A percentile compares a stretch with the other conserved stretches of the same genome.
Evolutionary conservation across 2,113 vertebrate species (phyloP).

Genomic region (Vulpes lagopus): DNA sequence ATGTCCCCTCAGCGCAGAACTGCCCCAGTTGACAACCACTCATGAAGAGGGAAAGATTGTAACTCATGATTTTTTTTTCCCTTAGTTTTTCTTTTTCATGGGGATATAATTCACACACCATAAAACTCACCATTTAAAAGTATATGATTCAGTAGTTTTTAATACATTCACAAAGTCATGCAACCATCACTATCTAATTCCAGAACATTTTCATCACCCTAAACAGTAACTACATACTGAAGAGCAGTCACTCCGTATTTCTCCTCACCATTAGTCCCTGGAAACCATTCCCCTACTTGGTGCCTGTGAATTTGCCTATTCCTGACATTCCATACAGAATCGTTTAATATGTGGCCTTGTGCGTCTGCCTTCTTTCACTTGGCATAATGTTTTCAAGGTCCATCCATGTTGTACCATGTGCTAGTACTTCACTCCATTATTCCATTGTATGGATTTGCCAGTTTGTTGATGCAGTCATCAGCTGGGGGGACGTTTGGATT

Average conservation of each 20-base stretch:
- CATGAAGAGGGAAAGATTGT: neutral
- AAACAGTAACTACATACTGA: neutral
- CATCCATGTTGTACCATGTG: neutral
- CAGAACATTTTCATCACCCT: neutral
- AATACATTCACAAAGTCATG: neutral
- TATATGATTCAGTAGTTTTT: neutral
- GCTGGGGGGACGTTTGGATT: neutral
- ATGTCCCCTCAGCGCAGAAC: neutral
- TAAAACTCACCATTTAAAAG: constrained; percentile 20
- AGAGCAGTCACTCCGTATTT: neutral
- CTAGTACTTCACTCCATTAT: neutral
- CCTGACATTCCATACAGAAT: neutral
- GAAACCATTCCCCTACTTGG: neutral
- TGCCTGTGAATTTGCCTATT: neutral
- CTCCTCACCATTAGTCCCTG: neutral
- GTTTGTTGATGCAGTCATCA: neutral
- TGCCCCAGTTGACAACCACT: neutral
- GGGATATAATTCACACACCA: neutral
- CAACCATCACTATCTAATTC: neutral
- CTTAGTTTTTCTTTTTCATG: neutral
- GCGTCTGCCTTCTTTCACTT: neutral
- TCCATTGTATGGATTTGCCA: neutral
- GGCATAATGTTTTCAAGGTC: neutral
- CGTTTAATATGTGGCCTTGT: neutral
- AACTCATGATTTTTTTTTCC: neutral